Evolutionary conservation across 2,113 vertebrate genomes (phyloP).

Genomic region (Atherinomorus stipes): DNA sequence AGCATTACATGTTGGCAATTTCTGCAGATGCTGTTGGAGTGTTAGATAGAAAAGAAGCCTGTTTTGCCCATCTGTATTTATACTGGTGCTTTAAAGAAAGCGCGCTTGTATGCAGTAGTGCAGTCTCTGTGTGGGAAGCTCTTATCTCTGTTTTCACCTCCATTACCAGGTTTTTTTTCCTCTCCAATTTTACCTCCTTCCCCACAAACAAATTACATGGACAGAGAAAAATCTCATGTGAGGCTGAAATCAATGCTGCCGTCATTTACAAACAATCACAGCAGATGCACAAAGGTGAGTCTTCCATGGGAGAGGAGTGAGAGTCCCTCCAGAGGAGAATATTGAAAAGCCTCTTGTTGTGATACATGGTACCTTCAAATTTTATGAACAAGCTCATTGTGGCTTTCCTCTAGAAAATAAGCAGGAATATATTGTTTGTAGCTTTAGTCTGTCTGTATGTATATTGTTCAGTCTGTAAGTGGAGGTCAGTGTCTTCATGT

Average conservation of each 20-base stretch:
- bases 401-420: constrained; percentile 25
- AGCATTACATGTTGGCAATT: neutral
- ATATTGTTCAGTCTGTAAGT: too few relatives aligned
- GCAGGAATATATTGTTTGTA: constrained; percentile 13
- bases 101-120: constrained; percentile 2
- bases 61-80: constrained; percentile 18
- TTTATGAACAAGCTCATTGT: constrained; percentile 32
- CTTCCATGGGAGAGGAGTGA: constrained; percentile 14
- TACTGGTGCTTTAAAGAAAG: constrained; percentile 16
- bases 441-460: too few relatives aligned
- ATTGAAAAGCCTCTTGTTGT: constrained; percentile 47
- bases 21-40: constrained; percentile 10
- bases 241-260: constrained; percentile 60
- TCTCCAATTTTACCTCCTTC: constrained; percentile 50
- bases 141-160: constrained; percentile 60
- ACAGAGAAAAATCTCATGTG: constrained; percentile 46
- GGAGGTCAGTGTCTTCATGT: neutral
- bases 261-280: constrained; percentile 68
- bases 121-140: constrained; percentile 33
- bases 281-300: constrained; percentile 45
- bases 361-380: constrained; percentile 16
- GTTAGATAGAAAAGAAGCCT: neutral
- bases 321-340: constrained; percentile 36
- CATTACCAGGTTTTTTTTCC: constrained; percentile 48
- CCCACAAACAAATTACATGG: constrained; percentile 64